These are phyloP conservation scores for Carassius auratus DNA, from an alignment of 2,113 vertebrate species.

Conservation along the genomic window DNA sequence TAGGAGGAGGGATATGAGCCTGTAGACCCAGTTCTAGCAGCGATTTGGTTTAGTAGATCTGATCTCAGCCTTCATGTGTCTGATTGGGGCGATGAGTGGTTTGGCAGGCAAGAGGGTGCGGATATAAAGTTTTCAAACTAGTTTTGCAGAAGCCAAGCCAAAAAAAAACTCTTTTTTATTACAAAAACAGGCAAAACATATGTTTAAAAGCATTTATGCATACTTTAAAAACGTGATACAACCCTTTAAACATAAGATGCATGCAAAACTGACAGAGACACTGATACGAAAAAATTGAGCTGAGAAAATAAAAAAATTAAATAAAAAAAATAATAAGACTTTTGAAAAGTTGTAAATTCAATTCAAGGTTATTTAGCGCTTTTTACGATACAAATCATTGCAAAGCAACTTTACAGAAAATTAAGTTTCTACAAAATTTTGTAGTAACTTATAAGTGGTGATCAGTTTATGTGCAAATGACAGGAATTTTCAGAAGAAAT, in stretches of 20 bases:
- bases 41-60: slow-evolving; percentile 23
- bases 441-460: too few species aligned
- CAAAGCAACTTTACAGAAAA: too few species aligned
- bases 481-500: too few species aligned
- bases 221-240: background rate
- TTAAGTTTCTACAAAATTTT: too few species aligned
- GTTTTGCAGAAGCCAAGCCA: slow-evolving; percentile 28
- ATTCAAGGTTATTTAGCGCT: too few species aligned
- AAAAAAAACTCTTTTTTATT: slow-evolving; percentile 12
- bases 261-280: background rate
- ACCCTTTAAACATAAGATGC: background rate
- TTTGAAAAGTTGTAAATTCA: too few species aligned
- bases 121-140: slow-evolving; percentile 32
- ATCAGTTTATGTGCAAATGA: too few species aligned
- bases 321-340: too few species aligned
- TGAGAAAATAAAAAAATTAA: background rate
- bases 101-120: slow-evolving; percentile 37
- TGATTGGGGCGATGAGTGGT: background rate
- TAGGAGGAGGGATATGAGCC: slow-evolving; percentile 54
- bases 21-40: slow-evolving; percentile 28
- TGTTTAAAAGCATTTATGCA: background rate
- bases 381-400: too few species aligned
- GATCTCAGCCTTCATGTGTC: slow-evolving; percentile 10
- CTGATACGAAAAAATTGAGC: background rate
- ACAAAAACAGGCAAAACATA: background rate